Conservation (phyloP, 2,888 invertebrate genomes). For the Tillus elongatus region DNA sequence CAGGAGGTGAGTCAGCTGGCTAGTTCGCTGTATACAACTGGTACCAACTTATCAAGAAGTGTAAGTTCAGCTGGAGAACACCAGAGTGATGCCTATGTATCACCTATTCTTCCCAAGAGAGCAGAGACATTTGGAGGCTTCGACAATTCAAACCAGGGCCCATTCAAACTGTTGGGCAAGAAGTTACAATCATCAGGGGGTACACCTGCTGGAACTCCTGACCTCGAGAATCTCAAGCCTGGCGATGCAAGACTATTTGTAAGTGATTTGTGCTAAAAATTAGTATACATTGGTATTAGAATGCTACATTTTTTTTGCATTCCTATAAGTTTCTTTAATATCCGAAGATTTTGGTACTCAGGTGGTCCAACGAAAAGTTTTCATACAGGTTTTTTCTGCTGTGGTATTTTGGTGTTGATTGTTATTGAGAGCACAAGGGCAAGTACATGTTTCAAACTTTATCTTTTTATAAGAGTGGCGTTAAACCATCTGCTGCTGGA, state of each 20-base stretch:
- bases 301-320: too few relatives aligned
- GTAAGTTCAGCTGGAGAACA: constrained; percentile 91
- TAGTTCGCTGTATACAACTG: constrained; percentile 61
- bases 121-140: constrained; percentile 97
- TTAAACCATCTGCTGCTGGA: too few relatives aligned
- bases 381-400: neutral
- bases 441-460: too few relatives aligned
- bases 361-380: neutral
- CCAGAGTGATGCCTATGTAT: constrained; percentile 75
- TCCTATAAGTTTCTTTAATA: too few relatives aligned
- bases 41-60: constrained; percentile 76
- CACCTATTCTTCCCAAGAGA: constrained; percentile 79
- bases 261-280: too few relatives aligned
- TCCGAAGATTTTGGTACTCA: too few relatives aligned
- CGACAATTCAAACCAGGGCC: constrained; percentile 50
- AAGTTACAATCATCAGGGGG: constrained; percentile 36
- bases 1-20: constrained; percentile 70
- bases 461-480: too few relatives aligned
- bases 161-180: constrained; percentile 35
- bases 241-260: constrained; percentile 40
- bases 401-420: too few relatives aligned
- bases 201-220: constrained; percentile 36
- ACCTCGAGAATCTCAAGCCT: constrained; percentile 39
- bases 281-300: too few relatives aligned
- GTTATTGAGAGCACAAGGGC: too few relatives aligned